Base-by-base conservation (phyloP, 1,140 invertebrate genomes). In the Magallana angulata region DNA sequence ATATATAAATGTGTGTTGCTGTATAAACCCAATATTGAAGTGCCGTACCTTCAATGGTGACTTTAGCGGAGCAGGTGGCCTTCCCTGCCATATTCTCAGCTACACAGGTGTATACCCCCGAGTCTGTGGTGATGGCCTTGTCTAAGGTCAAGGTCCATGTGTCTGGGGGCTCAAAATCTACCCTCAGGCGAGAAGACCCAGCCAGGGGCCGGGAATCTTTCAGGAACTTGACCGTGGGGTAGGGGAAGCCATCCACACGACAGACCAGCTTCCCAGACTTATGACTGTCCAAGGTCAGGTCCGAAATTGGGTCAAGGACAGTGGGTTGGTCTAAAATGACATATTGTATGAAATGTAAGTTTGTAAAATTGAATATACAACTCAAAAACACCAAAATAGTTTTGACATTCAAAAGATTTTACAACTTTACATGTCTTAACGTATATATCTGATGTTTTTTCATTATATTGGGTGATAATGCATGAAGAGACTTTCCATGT, bases 201-300 rank as follows among this genome's bases (percentile, higher is more conserved):
- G 92, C 82, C 9, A 95, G 80, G 1, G 93, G 91, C 16, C 91
- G 90, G 90, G 93, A 93, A 84, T 94, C 94, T 68, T 99, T 99
- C 95, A 97, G 99, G 98, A 98, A 99, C 93, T 98, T 98, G n/a
- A 99, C 96, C 89, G 98, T 97, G 0, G 99, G 98, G 91, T 97
- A 97, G 0, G 99, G 99, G 85, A 98, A 96, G 12, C 98, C 99
- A 56, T 97, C 97, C 68, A 99, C 96, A 82, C 97, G 96, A 68
- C 98, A 98, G 92, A 97, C 97, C 57, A 99, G 95, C 81, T 96
- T 96, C 6, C 97, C 97, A 81, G 96, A 96, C 85, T 96, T 96
- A 71, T 97, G 91, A 36, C 90, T 90, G 30, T 90, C 87, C 57
- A 94, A 93, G 95, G 97, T 96, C 9, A 98, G 96, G 93, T 99